Conservation (phyloP, 2,888 invertebrate genomes). For the Ypsolopha scabrella region DNA sequence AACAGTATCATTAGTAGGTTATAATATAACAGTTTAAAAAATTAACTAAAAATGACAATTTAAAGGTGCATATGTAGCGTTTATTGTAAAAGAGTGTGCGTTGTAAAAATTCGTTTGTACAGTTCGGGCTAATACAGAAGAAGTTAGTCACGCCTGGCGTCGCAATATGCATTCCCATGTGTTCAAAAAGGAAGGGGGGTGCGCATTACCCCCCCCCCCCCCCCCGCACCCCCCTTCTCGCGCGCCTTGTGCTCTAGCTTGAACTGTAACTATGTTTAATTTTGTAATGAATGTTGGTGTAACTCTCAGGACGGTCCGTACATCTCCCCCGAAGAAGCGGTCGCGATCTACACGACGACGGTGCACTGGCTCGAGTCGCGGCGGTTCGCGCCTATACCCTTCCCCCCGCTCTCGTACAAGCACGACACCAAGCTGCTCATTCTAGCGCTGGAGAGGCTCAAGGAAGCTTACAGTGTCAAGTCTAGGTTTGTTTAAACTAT, state of each 20-base stretch:
- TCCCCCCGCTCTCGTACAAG: slow-evolving; percentile 99
- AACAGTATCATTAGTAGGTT: no score
- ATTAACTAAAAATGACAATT: no score
- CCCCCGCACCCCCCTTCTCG: not conserved
- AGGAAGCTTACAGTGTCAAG: slow-evolving; percentile 98
- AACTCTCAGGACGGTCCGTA: slow-evolving; percentile 91
- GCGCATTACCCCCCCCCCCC: not conserved
- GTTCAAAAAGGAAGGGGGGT: not conserved
- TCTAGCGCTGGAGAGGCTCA: slow-evolving; percentile 93
- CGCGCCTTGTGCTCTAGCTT: not conserved
- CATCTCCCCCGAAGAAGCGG: slow-evolving; percentile 99
- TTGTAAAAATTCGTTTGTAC: no score
- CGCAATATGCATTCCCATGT: not conserved
- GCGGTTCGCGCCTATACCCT: slow-evolving; percentile 98
- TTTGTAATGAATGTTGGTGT: no score
- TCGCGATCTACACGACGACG: slow-evolving; percentile 99
- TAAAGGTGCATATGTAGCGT: no score
- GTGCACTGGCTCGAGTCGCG: slow-evolving; percentile 99
- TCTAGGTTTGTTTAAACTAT: slow-evolving; percentile 52
- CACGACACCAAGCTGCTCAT: slow-evolving; percentile 99
- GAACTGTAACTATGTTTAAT: slow-evolving; percentile 4
- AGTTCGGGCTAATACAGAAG: no score
- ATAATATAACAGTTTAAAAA: no score
- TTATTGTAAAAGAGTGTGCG: no score
- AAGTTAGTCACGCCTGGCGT: no score